A percentile compares a stretch with the other conserved stretches of the same genome.
These are phyloP conservation scores for Ostrea denselamellosa DNA, from an alignment of 1,140 invertebrate genomes.

Conservation along the genomic window DNA sequence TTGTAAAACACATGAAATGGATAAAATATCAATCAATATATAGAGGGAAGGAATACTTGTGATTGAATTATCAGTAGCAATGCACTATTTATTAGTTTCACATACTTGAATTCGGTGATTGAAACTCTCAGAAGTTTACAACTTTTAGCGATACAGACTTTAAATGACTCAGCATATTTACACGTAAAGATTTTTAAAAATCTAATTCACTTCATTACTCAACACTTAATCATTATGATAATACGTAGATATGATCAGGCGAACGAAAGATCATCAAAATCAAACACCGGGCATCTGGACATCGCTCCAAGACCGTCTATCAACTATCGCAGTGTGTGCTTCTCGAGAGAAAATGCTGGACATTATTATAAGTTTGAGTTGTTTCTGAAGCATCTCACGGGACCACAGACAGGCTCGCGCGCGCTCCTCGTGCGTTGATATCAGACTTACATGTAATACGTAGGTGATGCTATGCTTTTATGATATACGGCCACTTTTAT, in stretches of 20 bases:
- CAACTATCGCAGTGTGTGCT: slow-evolving; percentile 11
- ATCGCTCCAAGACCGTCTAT: slow-evolving; percentile 17
- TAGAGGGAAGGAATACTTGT: background rate
- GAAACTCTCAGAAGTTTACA: background rate
- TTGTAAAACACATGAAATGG: background rate
- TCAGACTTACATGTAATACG: slow-evolving; percentile 30
- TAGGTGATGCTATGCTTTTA: slow-evolving; percentile 6
- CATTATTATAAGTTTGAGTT: slow-evolving; percentile 28
- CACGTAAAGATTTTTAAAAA: background rate
- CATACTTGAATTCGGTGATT: background rate
- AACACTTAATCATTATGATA: background rate
- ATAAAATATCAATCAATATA: background rate
- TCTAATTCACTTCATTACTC: slow-evolving; percentile 25
- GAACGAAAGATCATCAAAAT: slow-evolving; percentile 7
- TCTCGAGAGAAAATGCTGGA: background rate
- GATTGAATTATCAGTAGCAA: background rate
- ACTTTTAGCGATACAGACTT: too few species aligned
- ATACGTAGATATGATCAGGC: slow-evolving; percentile 18
- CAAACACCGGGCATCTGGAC: background rate
- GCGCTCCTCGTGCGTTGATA: background rate
- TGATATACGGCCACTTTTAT: slow-evolving; percentile 26
- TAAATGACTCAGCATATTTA: background rate
- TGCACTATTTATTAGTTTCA: background rate
- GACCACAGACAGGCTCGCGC: background rate
- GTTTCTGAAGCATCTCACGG: slow-evolving; percentile 26